These are phyloP conservation scores for Globodera ellingtonae DNA, from an alignment of 1,140 invertebrate species.

Conservation along the genomic window DNA sequence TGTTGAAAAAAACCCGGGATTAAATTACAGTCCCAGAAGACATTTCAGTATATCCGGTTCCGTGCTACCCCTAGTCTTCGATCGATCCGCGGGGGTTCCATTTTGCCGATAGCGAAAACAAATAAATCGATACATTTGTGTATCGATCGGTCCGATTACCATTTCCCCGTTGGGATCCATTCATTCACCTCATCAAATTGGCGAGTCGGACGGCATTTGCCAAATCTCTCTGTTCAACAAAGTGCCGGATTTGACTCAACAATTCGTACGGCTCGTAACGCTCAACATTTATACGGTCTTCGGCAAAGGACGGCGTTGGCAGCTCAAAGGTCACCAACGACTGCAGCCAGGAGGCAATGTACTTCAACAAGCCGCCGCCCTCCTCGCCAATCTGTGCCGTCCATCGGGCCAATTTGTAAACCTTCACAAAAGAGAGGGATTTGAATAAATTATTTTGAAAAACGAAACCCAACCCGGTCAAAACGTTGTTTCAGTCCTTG, in stretches of 20 bases:
- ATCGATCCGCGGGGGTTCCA: neutral
- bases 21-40: too few species aligned
- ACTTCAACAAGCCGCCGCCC: constrained; percentile 76
- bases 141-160: too few species aligned
- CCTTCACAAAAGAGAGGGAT: constrained; percentile 15
- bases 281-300: constrained; percentile 67
- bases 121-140: too few species aligned
- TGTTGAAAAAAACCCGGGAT: too few species aligned
- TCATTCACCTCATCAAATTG: constrained; percentile 75
- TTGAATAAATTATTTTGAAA: neutral
- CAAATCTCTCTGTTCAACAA: constrained; percentile 78
- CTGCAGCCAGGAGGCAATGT: constrained; percentile 84
- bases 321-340: constrained; percentile 69
- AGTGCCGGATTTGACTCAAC: constrained; percentile 79
- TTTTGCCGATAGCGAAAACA: neutral
- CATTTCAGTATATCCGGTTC: too few species aligned
- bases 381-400: constrained; percentile 81
- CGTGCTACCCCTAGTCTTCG: too few species aligned
- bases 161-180: neutral
- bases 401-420: constrained; percentile 68
- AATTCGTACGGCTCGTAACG: constrained; percentile 80
- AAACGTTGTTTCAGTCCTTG: constrained; percentile 7
- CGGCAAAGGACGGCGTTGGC: constrained; percentile 65
- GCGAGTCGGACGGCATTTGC: constrained; percentile 82
- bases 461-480: neutral